Conservation (phyloP, 2,888 invertebrate species). For the Venustoraphidia nigricollis region DNA sequence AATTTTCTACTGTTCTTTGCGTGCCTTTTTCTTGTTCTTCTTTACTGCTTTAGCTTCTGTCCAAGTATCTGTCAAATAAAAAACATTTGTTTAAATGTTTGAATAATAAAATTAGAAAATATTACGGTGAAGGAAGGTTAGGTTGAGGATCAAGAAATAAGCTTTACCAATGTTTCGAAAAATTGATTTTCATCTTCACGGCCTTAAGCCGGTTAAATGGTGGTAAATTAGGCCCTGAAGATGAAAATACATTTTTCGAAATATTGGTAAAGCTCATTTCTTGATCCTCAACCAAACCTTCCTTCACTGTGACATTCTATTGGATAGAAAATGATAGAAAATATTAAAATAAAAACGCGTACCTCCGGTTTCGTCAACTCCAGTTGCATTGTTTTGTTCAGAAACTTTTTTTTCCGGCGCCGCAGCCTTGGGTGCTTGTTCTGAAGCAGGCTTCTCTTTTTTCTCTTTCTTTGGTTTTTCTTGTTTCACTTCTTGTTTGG, state of each 20-base stretch:
- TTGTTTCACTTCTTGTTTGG: conserved; percentile 7
- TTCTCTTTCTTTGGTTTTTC: conserved; percentile 6
- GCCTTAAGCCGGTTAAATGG: no score
- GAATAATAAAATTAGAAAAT: neutral
- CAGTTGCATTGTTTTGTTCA: neutral
- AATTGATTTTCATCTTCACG: no score
- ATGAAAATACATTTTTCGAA: no score
- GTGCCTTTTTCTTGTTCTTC: conserved; percentile 62
- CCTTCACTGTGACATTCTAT: no score
- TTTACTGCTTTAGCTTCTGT: conserved; percentile 57
- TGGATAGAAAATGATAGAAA: no score
- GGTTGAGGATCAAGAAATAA: no score
- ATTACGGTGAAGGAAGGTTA: no score
- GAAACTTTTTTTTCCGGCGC: neutral
- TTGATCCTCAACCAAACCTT: no score
- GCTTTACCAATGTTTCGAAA: no score
- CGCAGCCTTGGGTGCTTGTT: neutral
- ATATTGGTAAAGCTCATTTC: no score
- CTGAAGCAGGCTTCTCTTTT: neutral
- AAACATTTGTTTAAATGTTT: conserved; percentile 3
- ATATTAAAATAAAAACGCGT: neutral
- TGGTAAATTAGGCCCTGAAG: no score
- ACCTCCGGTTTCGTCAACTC: neutral
- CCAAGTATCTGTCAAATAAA: conserved; percentile 45
- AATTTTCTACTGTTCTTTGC: conserved; percentile 33